Percentiles rank a stretch among this genome's conserved stretches.
These are phyloP conservation scores for Perdita meconis DNA, from an alignment of 2,888 invertebrate species.

Conservation along the genomic window DNA sequence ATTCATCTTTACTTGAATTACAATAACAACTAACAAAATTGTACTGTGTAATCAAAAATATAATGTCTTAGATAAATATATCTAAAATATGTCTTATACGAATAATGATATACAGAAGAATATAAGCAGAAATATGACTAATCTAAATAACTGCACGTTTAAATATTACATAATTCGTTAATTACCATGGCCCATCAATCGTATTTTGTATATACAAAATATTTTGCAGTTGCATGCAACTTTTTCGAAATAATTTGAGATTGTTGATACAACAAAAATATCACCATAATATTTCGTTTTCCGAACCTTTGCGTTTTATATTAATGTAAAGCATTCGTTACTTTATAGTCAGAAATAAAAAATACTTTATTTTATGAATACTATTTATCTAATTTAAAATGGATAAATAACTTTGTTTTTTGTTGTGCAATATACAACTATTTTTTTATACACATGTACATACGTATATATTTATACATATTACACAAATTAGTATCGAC, in stretches of 20 bases:
- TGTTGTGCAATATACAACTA: constrained; percentile 11
- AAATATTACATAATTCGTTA: constrained; percentile 18
- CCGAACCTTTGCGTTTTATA: not conserved
- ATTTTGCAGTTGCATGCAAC: too few relatives aligned
- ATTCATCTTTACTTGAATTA: constrained; percentile 2
- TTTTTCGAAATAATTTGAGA: too few relatives aligned
- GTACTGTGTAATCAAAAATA: not conserved
- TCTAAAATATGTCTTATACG: constrained; percentile 17
- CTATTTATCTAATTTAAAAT: too few relatives aligned
- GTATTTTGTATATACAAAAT: too few relatives aligned
- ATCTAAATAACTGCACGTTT: not conserved
- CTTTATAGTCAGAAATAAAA: constrained; percentile 29
- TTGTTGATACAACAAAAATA: constrained; percentile 12
- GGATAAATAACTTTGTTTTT: constrained; percentile 9
- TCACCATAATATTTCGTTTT: not conserved
- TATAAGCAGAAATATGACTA: constrained; percentile 7
- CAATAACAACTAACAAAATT: not conserved
- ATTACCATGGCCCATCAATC: constrained; percentile 49
- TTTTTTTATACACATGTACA: constrained; percentile 62
- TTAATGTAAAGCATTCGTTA: not conserved
- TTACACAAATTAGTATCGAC: constrained; percentile 14
- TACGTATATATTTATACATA: constrained; percentile 59
- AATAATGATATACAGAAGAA: not conserved
- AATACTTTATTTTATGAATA: not conserved
- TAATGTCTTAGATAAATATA: not conserved